Base-by-base conservation (phyloP, 2,888 invertebrate genomes). In the Macrophya annulata region DNA sequence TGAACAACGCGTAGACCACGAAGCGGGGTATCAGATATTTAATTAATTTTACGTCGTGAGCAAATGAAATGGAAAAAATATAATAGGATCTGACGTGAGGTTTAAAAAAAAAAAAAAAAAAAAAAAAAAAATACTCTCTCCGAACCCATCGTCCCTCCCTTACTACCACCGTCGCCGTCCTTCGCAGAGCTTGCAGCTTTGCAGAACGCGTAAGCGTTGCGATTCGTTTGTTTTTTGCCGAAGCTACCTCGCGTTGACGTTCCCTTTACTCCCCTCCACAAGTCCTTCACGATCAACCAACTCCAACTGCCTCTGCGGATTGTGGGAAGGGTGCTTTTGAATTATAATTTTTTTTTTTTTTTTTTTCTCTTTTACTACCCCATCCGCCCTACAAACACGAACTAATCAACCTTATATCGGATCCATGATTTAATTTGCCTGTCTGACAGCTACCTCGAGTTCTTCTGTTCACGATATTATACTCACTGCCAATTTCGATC, bases 11-110 rank as follows among this genome's bases (percentile, higher is more conserved):
- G 84, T 43, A 45, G 84, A 76, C 76, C 68, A 43, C 48, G 81
- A 21, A 43, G n/a, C 45, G 62, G 68, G 25, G 84, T 89, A 91
- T 91, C 91, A 89, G 92, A 90, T 91, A 90, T 91, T 91, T 92
- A 92, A 91, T 91, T 91, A 91, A 92, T 92, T 92, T 89, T 86
- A 89, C 90, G 91, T 92, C 89, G 87, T 89, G 88, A 85, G 88
- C 89, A 90, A 91, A 91, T 90, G 90, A 90, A 91, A 90, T 88
- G 90, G 87, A 90, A 89, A 55, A 89, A 90, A 89, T 90, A 90
- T 91, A 90, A 91, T 89, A 89, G 88, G 87, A 88, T 90, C 88
- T 88, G 89, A 89, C 88, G 87, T 87, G 86, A 76, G 86, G 81
- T 88, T 89, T 85, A 85, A 88, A 89, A 88, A 31, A 86, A 65